These are phyloP conservation scores for Drosophila fulvimacula DNA, from an alignment of 2,888 invertebrate genomes.

Conservation along the genomic window DNA sequence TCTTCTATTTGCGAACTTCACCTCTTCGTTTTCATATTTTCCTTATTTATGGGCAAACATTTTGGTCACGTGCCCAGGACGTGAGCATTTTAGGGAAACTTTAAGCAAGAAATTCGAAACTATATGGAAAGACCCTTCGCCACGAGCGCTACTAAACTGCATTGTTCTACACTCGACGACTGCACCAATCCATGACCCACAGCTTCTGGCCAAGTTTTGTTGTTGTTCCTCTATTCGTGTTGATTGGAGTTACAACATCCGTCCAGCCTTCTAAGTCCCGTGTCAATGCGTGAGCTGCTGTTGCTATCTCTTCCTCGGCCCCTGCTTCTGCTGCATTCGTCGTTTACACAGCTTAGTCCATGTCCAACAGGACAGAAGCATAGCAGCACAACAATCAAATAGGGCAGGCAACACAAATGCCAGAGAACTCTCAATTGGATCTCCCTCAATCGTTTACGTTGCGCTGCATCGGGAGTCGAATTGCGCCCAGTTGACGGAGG, in stretches of 20 bases:
- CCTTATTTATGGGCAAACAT: conserved; percentile 70
- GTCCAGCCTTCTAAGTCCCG: conserved; percentile 40
- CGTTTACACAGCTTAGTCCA: conserved; percentile 59
- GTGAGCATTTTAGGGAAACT: conserved; percentile 76
- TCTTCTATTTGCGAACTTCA: conserved; percentile 36
- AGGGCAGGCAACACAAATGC: conserved; percentile 27
- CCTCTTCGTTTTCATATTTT: conserved; percentile 76
- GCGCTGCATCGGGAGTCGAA: conserved; percentile 34
- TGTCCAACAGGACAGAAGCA: conserved; percentile 55
- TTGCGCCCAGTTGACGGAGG: conserved; percentile 11
- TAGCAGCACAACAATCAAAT: conserved; percentile 30
- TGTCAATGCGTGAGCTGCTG: conserved; percentile 40
- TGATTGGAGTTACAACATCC: conserved; percentile 54
- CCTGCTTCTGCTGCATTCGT: conserved; percentile 29
- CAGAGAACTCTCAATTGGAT: conserved; percentile 46
- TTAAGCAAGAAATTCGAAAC: conserved; percentile 37
- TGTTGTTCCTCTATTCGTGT: conserved; percentile 20
- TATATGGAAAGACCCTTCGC: conserved; percentile 4
- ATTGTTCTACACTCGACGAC: conserved; percentile 34
- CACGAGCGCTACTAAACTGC: conserved; percentile 42
- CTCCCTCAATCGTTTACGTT: conserved; percentile 19
- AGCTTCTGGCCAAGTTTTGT: conserved; percentile 26
- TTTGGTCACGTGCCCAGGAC: conserved; percentile 69
- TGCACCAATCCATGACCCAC: conserved; percentile 38
- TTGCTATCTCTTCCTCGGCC: neutral